Conservation (phyloP, 2,797 vertebrate genomes). For the Graptemys geographica region DNA sequence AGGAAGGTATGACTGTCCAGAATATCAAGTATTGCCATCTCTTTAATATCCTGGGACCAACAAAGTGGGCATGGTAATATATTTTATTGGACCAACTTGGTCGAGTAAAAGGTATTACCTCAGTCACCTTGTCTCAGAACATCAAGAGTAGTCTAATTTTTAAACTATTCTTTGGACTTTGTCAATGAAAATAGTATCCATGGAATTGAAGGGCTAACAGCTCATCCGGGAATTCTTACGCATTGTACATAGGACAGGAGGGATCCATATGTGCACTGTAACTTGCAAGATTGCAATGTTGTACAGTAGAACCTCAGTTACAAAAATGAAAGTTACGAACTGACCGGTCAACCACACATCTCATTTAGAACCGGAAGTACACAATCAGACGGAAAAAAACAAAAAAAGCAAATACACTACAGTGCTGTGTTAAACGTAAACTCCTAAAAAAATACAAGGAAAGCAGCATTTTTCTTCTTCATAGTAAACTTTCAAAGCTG, state of each 20-base stretch:
- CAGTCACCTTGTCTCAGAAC: not conserved
- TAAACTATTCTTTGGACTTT: slow-evolving; percentile 18
- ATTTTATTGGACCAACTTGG: not conserved
- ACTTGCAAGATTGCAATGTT: not conserved
- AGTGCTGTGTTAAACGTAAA: no score
- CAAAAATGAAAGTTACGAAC: no score
- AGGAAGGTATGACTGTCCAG: slow-evolving; percentile 23
- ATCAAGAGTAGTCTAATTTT: not conserved
- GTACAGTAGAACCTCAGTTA: not conserved
- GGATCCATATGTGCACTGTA: not conserved
- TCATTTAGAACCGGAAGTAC: no score
- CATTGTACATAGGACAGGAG: not conserved
- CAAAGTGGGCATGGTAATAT: not conserved
- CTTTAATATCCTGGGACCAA: not conserved
- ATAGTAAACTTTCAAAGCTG: no score
- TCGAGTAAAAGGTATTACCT: not conserved
- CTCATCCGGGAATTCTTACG: not conserved
- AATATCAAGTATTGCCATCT: not conserved
- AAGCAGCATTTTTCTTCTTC: no score
- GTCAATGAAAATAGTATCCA: not conserved
- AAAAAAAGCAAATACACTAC: no score
- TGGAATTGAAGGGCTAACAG: not conserved
- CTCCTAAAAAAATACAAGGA: no score
- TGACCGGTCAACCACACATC: no score
- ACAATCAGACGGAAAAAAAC: no score